phyloP scores from a whole-genome alignment of 2,888 invertebrate genomes.

The Campoletis raptor region DNA sequence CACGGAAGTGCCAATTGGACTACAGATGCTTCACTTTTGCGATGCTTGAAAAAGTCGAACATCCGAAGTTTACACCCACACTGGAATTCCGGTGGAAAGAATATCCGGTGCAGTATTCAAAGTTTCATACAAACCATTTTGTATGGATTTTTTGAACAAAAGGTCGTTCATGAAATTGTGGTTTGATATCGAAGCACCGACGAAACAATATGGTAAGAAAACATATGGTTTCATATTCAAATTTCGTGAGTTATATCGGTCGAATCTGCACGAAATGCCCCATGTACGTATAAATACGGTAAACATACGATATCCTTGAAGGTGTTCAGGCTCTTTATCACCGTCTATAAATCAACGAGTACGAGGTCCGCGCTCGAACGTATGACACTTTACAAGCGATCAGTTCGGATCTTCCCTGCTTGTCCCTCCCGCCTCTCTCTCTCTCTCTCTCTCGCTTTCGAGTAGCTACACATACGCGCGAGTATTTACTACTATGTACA shows the following conservation, averaged over 20 bases:
- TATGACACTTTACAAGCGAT: conserved; percentile 72
- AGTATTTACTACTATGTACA: conserved; percentile 30
- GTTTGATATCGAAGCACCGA: background rate
- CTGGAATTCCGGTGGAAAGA: background rate
- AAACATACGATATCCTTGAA: conserved; percentile 51
- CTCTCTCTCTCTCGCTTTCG: conserved; percentile 4
- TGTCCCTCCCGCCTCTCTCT: background rate
- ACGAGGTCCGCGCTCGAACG: conserved; percentile 65
- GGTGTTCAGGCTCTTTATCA: conserved; percentile 69
- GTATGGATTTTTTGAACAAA: background rate
- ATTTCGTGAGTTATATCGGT: background rate
- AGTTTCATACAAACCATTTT: background rate
- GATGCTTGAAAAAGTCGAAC: background rate
- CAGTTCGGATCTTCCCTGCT: conserved; percentile 67
- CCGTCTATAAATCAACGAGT: conserved; percentile 69
- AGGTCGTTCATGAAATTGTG: background rate
- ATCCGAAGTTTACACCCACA: background rate
- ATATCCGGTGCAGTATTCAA: background rate
- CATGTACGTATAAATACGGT: conserved; percentile 14
- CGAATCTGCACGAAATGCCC: conserved; percentile 3
- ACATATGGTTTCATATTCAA: background rate
- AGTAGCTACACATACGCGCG: background rate
- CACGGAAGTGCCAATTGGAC: background rate
- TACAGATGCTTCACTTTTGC: background rate
- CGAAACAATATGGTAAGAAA: background rate